A percentile compares a stretch with the other conserved stretches of the same genome.
These are phyloP conservation scores for Phoenicopterus ruber DNA, from an alignment of 2,113 vertebrate genomes.

Conservation along the genomic window DNA sequence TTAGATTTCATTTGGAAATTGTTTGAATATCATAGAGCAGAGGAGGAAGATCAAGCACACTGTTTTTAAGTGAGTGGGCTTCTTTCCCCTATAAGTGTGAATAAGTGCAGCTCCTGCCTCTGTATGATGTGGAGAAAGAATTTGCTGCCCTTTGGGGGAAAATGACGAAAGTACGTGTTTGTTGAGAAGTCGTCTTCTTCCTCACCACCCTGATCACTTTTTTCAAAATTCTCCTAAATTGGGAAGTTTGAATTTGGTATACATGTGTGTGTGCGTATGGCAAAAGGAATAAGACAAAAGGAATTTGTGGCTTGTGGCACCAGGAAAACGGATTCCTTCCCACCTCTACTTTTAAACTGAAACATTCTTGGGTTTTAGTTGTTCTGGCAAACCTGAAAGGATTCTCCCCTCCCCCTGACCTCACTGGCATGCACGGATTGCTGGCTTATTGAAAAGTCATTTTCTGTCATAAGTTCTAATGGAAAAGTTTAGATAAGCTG, in stretches of 20 bases:
- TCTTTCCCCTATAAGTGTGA: neutral
- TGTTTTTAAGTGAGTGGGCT: neutral
- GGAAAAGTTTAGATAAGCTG: slow-evolving; percentile 48
- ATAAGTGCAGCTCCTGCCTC: neutral
- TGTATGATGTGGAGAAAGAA: neutral
- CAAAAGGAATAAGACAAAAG: neutral
- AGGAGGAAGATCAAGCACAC: neutral
- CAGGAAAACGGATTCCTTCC: slow-evolving; percentile 9
- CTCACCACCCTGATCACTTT: neutral
- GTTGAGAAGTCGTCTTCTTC: neutral
- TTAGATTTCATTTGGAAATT: neutral
- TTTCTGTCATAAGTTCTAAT: slow-evolving; percentile 46
- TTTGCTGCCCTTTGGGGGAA: neutral
- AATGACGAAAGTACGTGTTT: neutral
- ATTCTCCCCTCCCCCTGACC: slow-evolving; percentile 43
- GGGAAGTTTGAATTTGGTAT: neutral
- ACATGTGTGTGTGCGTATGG: neutral
- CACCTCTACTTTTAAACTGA: slow-evolving; percentile 17
- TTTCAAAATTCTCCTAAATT: neutral
- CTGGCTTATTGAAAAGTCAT: slow-evolving; percentile 60
- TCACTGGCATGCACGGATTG: neutral
- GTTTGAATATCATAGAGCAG: neutral
- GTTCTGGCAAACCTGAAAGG: slow-evolving; percentile 43
- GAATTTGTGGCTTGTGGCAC: neutral
- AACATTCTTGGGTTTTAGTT: slow-evolving; percentile 43